These are phyloP conservation scores for Lysiphlebus fabarum DNA, from an alignment of 1,140 invertebrate species.

Conservation along the genomic window DNA sequence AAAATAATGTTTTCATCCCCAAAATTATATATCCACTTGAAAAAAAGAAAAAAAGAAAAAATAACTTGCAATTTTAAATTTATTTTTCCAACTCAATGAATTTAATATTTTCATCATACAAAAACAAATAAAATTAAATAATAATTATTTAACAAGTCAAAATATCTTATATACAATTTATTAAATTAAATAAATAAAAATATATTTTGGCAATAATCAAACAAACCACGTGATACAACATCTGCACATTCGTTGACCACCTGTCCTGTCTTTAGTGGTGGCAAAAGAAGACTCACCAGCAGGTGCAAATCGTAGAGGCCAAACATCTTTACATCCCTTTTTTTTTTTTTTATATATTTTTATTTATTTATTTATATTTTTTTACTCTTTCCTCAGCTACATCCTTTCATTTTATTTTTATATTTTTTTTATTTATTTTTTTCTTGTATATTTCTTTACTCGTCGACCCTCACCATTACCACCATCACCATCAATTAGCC, in stretches of 20 bases:
- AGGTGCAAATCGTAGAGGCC: conserved; percentile 39
- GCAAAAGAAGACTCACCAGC: conserved; percentile 23
- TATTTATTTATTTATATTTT: no score
- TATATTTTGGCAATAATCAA: neutral
- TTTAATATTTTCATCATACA: no score
- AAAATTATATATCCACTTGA: no score
- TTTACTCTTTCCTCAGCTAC: neutral
- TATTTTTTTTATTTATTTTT: no score
- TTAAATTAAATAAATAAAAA: no score
- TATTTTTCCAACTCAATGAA: no score
- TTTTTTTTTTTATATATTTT: conserved; percentile 2
- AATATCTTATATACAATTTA: no score
- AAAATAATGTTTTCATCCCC: no score
- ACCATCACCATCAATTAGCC: conserved; percentile 37
- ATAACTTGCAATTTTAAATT: no score
- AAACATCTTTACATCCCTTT: conserved; percentile 22
- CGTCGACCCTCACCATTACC: neutral
- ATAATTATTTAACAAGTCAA: no score
- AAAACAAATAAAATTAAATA: no score
- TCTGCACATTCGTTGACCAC: conserved; percentile 39
- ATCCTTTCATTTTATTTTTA: neutral
- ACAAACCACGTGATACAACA: conserved; percentile 26
- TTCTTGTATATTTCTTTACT: neutral
- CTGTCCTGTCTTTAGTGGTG: conserved; percentile 29
- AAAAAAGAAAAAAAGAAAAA: no score